phyloP scores from a whole-genome alignment of 2,888 invertebrate genomes.

The Branchipolynoe longqiensis region DNA sequence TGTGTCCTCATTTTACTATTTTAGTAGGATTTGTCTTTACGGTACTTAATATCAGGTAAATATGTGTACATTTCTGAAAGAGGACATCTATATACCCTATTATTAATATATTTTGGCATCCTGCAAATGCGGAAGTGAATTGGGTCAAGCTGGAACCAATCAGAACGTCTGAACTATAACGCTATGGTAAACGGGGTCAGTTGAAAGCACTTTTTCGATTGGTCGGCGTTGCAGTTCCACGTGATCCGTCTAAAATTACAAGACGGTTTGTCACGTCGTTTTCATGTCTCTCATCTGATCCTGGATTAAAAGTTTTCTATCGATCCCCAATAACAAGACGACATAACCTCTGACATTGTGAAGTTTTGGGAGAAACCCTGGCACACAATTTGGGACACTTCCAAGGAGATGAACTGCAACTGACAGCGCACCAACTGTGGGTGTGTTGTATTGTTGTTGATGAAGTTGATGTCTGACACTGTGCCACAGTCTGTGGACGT shows the following conservation, averaged over 20 bases:
- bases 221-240: slow-evolving; percentile 56
- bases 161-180: too few species aligned
- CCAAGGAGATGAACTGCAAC: neutral
- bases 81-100: neutral
- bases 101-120: neutral
- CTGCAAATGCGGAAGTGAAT: slow-evolving; percentile 24
- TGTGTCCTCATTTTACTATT: neutral
- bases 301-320: slow-evolving; percentile 48
- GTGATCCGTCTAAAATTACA: slow-evolving; percentile 59
- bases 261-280: slow-evolving; percentile 60
- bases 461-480: too few species aligned
- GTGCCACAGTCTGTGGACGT: too few species aligned
- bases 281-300: slow-evolving; percentile 9
- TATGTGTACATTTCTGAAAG: neutral
- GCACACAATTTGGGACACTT: neutral
- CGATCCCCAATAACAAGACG: neutral
- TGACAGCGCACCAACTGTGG: slow-evolving; percentile 50
- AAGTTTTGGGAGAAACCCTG: neutral
- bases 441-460: slow-evolving; percentile 45
- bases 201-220: slow-evolving; percentile 60
- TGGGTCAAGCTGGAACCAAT: slow-evolving; percentile 30
- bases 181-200: neutral
- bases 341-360: neutral
- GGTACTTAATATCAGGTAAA: neutral
- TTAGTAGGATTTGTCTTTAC: neutral